These are phyloP conservation scores for Arvicanthis niloticus DNA, from an alignment of 2,113 vertebrate species.

Conservation along the genomic window DNA sequence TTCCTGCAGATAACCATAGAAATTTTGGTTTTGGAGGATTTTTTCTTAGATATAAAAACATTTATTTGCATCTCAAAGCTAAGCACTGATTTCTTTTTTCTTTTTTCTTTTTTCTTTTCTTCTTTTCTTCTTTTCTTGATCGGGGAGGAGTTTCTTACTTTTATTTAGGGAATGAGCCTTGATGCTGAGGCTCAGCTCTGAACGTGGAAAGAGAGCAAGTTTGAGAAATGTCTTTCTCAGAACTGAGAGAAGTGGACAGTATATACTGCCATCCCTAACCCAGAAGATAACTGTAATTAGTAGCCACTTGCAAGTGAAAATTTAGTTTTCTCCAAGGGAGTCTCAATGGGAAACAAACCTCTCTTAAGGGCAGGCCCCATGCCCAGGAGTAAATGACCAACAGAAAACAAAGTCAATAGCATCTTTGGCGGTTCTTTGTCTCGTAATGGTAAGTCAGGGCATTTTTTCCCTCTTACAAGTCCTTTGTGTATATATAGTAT, in stretches of 20 bases:
- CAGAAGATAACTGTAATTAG: background rate
- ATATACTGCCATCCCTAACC: background rate
- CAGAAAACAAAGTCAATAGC: background rate
- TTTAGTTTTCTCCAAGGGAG: background rate
- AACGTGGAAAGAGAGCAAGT: slow-evolving; percentile 22
- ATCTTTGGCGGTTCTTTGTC: background rate
- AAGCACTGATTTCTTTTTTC: background rate
- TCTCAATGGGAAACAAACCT: background rate
- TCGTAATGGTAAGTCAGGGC: background rate
- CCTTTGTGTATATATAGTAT: background rate
- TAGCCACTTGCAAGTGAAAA: background rate
- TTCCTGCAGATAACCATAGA: slow-evolving; percentile 22
- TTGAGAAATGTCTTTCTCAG: background rate
- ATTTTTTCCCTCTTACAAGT: background rate
- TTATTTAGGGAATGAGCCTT: background rate
- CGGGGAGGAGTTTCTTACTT: background rate
- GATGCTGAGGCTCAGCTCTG: background rate
- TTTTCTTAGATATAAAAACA: slow-evolving; percentile 49
- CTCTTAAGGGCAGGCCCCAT: background rate
- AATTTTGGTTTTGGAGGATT: slow-evolving; percentile 44
- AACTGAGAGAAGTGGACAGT: background rate
- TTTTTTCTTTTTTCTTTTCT: no score
- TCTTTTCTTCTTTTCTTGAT: background rate
- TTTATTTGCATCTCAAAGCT: slow-evolving; percentile 61
- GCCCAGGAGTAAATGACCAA: background rate